phyloP scores from a whole-genome alignment of 2,888 invertebrate species.

The Monochamus alternatus region DNA sequence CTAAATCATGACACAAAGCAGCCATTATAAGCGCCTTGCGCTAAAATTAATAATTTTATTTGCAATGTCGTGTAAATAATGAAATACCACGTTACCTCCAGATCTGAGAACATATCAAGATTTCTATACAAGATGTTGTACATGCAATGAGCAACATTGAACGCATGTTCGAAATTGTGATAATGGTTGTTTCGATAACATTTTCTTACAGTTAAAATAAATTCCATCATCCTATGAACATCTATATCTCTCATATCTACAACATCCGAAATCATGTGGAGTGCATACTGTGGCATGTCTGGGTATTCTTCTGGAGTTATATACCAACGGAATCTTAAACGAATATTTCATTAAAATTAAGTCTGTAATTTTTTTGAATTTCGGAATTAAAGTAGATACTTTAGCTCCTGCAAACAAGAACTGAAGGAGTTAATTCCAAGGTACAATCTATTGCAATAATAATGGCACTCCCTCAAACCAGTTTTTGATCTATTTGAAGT shows the following conservation, averaged over 20 bases:
- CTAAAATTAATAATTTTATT: conserved; percentile 63
- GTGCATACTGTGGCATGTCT: conserved; percentile 73
- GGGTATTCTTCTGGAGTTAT: conserved; percentile 72
- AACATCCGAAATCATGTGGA: conserved; percentile 73
- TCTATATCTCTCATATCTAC: conserved; percentile 71
- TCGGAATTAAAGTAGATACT: no score
- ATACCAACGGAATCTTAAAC: conserved; percentile 74
- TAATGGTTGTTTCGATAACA: conserved; percentile 75
- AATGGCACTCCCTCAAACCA: no score
- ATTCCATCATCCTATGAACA: conserved; percentile 68
- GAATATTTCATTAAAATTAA: not conserved
- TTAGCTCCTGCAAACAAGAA: no score
- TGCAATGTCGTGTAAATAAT: not conserved
- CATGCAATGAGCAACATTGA: conserved; percentile 77
- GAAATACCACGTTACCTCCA: conserved; percentile 50
- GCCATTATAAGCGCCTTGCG: conserved; percentile 74
- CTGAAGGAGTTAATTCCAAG: no score
- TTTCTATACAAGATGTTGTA: conserved; percentile 74
- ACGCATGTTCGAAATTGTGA: conserved; percentile 78
- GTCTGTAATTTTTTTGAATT: no score
- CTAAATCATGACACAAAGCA: conserved; percentile 77
- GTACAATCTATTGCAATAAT: no score
- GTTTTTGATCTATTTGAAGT: no score
- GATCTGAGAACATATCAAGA: conserved; percentile 50
- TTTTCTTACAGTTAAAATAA: conserved; percentile 72